Conservation (phyloP, 2,113 vertebrate genomes). For the Ursus arctos region DNA sequence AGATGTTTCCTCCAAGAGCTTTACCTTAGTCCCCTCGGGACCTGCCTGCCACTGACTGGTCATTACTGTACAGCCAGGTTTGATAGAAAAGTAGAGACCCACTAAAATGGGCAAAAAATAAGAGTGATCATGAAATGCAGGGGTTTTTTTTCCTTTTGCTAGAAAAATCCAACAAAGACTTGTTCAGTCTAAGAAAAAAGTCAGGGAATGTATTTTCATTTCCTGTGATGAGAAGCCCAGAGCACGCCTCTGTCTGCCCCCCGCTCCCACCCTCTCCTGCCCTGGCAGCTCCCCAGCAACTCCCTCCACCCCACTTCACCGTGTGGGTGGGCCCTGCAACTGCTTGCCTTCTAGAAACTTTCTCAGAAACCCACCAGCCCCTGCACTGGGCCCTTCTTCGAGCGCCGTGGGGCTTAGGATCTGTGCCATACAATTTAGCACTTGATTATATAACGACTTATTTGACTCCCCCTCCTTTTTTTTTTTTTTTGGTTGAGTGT, state of each 20-base stretch:
- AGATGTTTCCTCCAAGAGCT: background rate
- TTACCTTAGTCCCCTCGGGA: background rate
- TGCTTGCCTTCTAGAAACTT: background rate
- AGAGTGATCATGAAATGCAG: background rate
- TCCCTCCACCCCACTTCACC: background rate
- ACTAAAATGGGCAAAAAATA: background rate
- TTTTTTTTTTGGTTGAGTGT: background rate
- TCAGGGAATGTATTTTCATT: background rate
- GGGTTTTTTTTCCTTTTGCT: background rate
- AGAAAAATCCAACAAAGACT: background rate
- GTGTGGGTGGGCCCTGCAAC: rapidly evolving
- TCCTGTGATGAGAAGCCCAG: background rate
- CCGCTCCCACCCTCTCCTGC: rapidly evolving
- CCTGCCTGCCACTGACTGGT: background rate
- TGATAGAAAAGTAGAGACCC: background rate
- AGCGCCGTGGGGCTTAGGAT: rapidly evolving
- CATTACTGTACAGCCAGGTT: background rate
- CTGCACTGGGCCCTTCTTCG: background rate
- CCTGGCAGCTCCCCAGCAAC: background rate
- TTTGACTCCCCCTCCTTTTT: background rate
- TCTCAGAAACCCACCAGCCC: background rate
- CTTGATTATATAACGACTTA: background rate
- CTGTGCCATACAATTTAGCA: rapidly evolving
- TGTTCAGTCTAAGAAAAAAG: background rate
- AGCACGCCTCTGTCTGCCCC: rapidly evolving